These are phyloP conservation scores for Calameuta filiformis DNA, from an alignment of 2,888 invertebrate genomes.

Conservation along the genomic window DNA sequence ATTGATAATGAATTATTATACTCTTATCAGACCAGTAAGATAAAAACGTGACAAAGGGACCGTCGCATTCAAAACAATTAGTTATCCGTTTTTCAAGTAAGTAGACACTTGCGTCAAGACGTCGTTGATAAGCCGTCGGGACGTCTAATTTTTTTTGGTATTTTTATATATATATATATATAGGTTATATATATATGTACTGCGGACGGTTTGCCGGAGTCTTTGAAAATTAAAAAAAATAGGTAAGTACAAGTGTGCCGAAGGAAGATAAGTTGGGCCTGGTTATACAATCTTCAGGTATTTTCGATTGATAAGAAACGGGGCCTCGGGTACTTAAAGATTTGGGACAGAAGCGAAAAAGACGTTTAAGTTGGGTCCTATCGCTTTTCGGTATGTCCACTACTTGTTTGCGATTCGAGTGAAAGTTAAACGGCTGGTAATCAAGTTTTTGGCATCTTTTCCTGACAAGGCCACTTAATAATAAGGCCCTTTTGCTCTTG, in stretches of 20 bases:
- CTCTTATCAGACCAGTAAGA: neutral
- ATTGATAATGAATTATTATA: neutral
- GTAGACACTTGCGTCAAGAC: neutral
- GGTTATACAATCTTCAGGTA: neutral
- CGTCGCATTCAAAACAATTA: neutral
- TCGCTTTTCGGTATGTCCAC: conserved; percentile 38
- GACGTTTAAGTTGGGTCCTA: conserved; percentile 20
- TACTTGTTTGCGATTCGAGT: conserved; percentile 45
- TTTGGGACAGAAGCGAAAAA: neutral
- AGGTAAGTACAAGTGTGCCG: neutral
- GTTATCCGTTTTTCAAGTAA: neutral
- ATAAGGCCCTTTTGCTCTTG: conserved; percentile 28
- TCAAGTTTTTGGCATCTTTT: conserved; percentile 32
- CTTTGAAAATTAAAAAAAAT: neutral
- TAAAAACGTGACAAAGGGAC: neutral
- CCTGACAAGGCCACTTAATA: conserved; percentile 50
- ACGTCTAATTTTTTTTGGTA: neutral
- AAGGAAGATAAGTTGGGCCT: neutral
- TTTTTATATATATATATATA: neutral
- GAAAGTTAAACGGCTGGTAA: conserved; percentile 49
- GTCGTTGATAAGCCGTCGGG: neutral
- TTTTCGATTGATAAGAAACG: neutral
- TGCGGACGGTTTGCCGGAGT: neutral
- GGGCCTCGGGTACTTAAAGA: neutral
- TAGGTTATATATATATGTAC: neutral